A percentile compares a stretch with the other conserved stretches of the same genome.
These are phyloP conservation scores for Seriola aureovittata DNA, from an alignment of 2,113 vertebrate species.

Conservation along the genomic window DNA sequence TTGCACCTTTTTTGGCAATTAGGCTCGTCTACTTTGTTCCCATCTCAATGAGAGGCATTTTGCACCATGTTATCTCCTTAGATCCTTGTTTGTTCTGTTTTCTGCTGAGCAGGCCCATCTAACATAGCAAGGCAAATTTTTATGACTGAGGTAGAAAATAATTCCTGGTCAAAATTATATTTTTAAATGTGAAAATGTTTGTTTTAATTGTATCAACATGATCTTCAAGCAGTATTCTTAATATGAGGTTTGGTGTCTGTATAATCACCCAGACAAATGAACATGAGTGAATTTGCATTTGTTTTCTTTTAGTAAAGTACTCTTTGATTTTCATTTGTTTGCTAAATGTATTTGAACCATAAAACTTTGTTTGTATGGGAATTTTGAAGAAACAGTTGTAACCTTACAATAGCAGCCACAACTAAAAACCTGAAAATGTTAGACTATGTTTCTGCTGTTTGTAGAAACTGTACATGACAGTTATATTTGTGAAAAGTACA, in stretches of 20 bases:
- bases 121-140: neutral
- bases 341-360: constrained; percentile 29
- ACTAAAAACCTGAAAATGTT: constrained; percentile 29
- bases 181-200: constrained; percentile 10
- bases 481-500: constrained; percentile 44
- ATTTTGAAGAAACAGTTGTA: neutral
- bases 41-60: constrained; percentile 14
- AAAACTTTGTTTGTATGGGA: neutral
- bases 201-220: constrained; percentile 18
- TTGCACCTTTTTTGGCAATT: constrained; percentile 1
- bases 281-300: neutral
- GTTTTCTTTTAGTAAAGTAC: neutral
- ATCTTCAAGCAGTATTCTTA: constrained; percentile 20
- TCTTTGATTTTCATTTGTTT: neutral
- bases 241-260: constrained; percentile 1
- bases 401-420: neutral
- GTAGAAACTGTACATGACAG: constrained; percentile 31
- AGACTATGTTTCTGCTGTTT: constrained; percentile 33
- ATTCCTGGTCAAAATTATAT: neutral
- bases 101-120: neutral
- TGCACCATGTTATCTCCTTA: neutral
- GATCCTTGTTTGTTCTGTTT: constrained; percentile 6
- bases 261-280: neutral
- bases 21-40: constrained; percentile 6
- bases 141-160: neutral